Evolutionary conservation across 2,113 vertebrate genomes (phyloP).

Genomic region (Eulemur rufifrons): DNA sequence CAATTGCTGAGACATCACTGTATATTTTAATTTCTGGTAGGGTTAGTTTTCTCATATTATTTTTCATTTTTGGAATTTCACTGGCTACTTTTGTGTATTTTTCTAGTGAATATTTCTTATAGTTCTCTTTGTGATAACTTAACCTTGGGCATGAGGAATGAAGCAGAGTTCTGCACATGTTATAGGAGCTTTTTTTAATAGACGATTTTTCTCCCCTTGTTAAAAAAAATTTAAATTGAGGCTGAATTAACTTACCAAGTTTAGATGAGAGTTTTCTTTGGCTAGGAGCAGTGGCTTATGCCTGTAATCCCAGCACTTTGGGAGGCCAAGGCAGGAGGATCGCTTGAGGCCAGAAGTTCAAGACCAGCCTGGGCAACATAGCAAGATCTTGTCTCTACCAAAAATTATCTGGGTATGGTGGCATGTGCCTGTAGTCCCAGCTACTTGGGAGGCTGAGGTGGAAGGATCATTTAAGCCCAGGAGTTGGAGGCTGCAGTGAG

Average conservation of each 20-base stretch:
- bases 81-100: not conserved
- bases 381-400: too few species aligned
- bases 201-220: not conserved
- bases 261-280: not conserved
- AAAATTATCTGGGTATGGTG: too few species aligned
- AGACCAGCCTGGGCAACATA: too few species aligned
- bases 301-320: too few species aligned
- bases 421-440: too few species aligned
- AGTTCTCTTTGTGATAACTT: constrained; percentile 25
- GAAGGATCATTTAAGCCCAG: too few species aligned
- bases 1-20: not conserved
- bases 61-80: constrained; percentile 10
- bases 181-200: not conserved
- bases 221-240: not conserved
- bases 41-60: not conserved
- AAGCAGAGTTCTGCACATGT: not conserved
- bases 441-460: too few species aligned
- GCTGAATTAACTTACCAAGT: not conserved
- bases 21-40: constrained; percentile 14
- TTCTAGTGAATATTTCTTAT: constrained; percentile 12
- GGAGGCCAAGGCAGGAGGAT: too few species aligned
- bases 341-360: too few species aligned
- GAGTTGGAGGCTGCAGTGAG: too few species aligned
- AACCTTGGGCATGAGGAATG: not conserved
- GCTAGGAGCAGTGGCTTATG: too few species aligned